Conservation (phyloP, 2,113 vertebrate species). For the Thryonomys swinderianus region DNA sequence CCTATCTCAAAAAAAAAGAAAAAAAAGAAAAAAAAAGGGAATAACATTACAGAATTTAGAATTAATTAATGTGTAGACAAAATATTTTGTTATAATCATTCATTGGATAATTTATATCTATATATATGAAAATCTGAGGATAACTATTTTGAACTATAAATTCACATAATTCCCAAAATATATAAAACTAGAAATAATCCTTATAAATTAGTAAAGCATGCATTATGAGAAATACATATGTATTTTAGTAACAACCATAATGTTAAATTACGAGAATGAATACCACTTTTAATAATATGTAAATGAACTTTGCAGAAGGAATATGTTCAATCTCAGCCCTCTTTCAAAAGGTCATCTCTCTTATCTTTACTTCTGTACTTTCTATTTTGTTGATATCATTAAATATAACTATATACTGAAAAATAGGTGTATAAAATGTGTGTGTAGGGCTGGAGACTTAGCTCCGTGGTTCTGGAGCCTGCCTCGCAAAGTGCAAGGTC, state of each 20-base stretch:
- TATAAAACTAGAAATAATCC: neutral
- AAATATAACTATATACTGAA: neutral
- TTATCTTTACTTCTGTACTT: no score
- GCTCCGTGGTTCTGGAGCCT: no score
- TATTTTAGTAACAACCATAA: neutral
- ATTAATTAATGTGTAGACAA: slow-evolving; percentile 2
- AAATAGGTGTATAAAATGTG: no score
- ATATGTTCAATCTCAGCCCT: neutral
- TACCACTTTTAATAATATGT: neutral
- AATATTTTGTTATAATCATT: neutral
- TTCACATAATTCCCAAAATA: neutral
- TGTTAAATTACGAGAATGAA: neutral
- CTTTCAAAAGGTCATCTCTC: no score
- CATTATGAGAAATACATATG: neutral
- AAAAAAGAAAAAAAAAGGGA: no score
- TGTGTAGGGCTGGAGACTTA: no score
- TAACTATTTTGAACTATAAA: neutral
- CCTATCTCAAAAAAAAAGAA: no score
- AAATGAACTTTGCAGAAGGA: neutral
- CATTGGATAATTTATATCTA: neutral
- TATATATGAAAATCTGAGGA: neutral
- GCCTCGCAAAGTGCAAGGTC: no score
- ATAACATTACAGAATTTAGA: neutral
- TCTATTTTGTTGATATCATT: neutral
- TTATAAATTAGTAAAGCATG: neutral